Evolutionary conservation across 2,113 vertebrate species (phyloP), one percentile per base, ranked within the genome.

Genomic region (Vulpes vulpes): DNA sequence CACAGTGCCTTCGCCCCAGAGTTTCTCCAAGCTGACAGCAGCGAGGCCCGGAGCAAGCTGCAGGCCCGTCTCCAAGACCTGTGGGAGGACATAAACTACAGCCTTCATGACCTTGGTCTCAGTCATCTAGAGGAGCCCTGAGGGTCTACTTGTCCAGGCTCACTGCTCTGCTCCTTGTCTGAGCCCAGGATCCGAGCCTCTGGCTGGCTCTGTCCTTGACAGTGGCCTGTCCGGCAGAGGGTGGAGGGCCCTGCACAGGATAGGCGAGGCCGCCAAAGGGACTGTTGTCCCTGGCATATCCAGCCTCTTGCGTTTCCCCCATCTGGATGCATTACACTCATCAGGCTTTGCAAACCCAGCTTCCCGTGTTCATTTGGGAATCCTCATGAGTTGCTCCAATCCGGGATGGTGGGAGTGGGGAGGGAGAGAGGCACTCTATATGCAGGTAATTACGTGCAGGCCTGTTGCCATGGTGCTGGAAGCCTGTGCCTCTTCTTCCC

Each of bases 11-110:
- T 97, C 0, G 8, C 69, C 62, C 71, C 69, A 0, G 96, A 95
- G 55, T 91, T 96, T 22, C 95, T 19, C 23, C 98, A 64, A 60
- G 65, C 0, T 0, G 96, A 97, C 67, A 35, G 59, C 5, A n/a
- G 62, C 84, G 91, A 98, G 14, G 98, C 97, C 25, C 87, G 99
- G 95, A 98, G 98, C 60, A 99, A 99, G 14, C 99, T 99, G 94
- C 99, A 98, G 25, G 97, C 97, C 3, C 99, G 98, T 74, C 98
- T 99, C 0, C 99, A 99, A 1, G 98, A 99, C 71, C 98, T 99
- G 82, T 99, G 99, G 96, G 98, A 98, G 89, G 99, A 99, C 86
- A 99, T 99, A 97, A 89, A 98, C 71, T 98, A 98, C 62, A 99
- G 99, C 95, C 98, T 99, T 91, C 92, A 69, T 0, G 98, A 97